phyloP scores from a whole-genome alignment of 2,797 vertebrate genomes.

The Gobio occitaniae region DNA sequence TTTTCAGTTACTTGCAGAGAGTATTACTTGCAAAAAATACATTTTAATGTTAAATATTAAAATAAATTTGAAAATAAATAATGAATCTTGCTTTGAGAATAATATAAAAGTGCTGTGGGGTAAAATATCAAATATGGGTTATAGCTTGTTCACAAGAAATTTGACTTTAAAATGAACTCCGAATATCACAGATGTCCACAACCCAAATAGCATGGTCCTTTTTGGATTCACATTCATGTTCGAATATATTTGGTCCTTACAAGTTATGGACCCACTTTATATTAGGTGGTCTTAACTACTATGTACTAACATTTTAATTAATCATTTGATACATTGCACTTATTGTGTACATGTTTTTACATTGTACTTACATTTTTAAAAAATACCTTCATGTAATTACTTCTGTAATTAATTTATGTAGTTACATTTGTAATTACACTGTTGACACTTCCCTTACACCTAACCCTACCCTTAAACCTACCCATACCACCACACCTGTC shows the following conservation, averaged over 20 bases:
- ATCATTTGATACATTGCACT: too few relatives aligned
- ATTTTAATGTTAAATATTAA: not conserved
- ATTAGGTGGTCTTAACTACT: too few relatives aligned
- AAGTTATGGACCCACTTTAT: not conserved
- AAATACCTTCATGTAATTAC: too few relatives aligned
- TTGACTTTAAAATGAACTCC: not conserved
- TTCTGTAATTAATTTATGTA: too few relatives aligned
- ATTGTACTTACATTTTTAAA: too few relatives aligned
- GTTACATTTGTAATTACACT: too few relatives aligned
- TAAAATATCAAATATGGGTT: not conserved
- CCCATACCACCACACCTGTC: too few relatives aligned
- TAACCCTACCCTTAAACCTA: too few relatives aligned
- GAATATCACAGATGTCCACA: not conserved
- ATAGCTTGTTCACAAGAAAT: not conserved
- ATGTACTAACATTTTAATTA: too few relatives aligned
- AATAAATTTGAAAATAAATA: not conserved
- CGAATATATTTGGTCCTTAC: not conserved
- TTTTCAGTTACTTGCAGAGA: slow-evolving; percentile 1
- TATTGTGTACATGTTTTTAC: too few relatives aligned
- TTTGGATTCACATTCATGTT: not conserved
- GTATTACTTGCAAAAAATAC: not conserved
- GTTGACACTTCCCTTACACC: too few relatives aligned
- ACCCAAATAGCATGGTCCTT: not conserved
- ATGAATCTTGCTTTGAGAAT: slow-evolving; percentile 1
- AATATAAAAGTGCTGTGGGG: not conserved